Conservation (phyloP, 2,797 vertebrate species). For the Melanotaenia nigrans region DNA sequence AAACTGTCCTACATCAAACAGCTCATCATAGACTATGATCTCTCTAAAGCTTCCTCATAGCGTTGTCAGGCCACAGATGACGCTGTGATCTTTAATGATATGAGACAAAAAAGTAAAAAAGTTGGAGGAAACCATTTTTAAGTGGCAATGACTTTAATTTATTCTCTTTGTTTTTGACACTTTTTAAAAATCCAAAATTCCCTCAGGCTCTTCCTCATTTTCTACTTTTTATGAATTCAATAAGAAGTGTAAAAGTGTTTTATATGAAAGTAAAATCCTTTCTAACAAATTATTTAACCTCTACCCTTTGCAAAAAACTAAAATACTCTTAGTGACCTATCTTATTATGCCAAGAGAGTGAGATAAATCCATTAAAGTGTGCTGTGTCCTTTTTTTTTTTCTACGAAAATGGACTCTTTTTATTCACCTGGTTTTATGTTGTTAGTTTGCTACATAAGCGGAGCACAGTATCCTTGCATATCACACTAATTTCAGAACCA, state of each 20-base stretch:
- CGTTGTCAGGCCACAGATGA: conserved; percentile 26
- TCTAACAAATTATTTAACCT: conserved; percentile 8
- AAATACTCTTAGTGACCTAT: not conserved
- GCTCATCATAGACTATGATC: conserved; percentile 82
- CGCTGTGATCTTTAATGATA: conserved; percentile 22
- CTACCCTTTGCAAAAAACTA: conserved; percentile 7
- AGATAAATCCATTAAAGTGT: not conserved
- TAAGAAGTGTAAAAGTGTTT: conserved; percentile 13
- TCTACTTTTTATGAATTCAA: conserved; percentile 16
- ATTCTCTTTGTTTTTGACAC: conserved; percentile 23
- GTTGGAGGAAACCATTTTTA: conserved; percentile 19
- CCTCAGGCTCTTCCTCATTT: conserved; percentile 7
- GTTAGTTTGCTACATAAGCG: not conserved
- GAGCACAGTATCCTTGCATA: not conserved
- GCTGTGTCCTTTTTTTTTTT: not conserved
- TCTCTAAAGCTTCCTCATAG: conserved; percentile 68
- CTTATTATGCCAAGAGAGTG: conserved; percentile 8
- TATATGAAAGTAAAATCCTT: conserved; percentile 18
- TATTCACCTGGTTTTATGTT: not conserved
- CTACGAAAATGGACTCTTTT: not conserved
- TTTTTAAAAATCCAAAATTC: conserved; percentile 20
- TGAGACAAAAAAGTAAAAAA: not conserved
- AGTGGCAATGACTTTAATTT: conserved; percentile 26
- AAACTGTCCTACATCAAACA: conserved; percentile 91
- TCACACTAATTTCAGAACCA: not conserved